These are phyloP conservation scores for Diploscapter pachys DNA, from an alignment of 1,140 invertebrate species.

Conservation along the genomic window DNA sequence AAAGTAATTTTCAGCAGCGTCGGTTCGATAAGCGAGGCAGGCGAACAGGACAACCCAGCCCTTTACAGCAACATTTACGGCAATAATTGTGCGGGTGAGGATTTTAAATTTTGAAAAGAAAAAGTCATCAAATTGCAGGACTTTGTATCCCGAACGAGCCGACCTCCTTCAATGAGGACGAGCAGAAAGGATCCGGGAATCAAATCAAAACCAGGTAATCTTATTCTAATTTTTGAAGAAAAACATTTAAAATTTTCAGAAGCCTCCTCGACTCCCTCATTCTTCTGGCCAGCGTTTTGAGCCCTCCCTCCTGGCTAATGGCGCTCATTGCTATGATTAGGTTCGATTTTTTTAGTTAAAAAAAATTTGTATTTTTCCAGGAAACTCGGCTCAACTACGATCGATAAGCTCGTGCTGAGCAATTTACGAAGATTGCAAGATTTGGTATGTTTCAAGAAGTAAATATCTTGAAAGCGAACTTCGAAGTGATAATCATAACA, in stretches of 20 bases:
- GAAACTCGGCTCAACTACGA: too few relatives aligned
- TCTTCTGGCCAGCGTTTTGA: slow-evolving; percentile 1
- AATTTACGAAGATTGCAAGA: too few relatives aligned
- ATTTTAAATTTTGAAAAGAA: too few relatives aligned
- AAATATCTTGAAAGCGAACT: too few relatives aligned
- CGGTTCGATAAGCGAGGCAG: not conserved
- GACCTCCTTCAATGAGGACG: slow-evolving; percentile 1
- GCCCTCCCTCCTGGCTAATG: not conserved
- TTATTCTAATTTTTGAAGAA: not conserved
- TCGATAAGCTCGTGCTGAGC: too few relatives aligned
- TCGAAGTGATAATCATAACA: too few relatives aligned
- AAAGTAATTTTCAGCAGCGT: slow-evolving; percentile 4
- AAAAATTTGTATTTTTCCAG: too few relatives aligned
- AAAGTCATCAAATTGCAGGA: too few relatives aligned
- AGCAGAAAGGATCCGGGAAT: not conserved
- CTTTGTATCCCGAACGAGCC: too few relatives aligned
- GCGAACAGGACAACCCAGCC: not conserved
- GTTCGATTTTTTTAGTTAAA: too few relatives aligned
- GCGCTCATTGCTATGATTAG: not conserved
- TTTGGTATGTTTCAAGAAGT: too few relatives aligned
- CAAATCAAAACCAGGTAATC: not conserved
- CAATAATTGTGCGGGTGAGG: slow-evolving; percentile 4
- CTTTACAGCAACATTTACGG: slow-evolving; percentile 19
- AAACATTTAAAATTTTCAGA: slow-evolving; percentile 3
- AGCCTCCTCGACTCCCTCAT: slow-evolving; percentile 6